Evolutionary conservation across 1,140 invertebrate genomes (phyloP).

Genomic region (Neelides sp.): DNA sequence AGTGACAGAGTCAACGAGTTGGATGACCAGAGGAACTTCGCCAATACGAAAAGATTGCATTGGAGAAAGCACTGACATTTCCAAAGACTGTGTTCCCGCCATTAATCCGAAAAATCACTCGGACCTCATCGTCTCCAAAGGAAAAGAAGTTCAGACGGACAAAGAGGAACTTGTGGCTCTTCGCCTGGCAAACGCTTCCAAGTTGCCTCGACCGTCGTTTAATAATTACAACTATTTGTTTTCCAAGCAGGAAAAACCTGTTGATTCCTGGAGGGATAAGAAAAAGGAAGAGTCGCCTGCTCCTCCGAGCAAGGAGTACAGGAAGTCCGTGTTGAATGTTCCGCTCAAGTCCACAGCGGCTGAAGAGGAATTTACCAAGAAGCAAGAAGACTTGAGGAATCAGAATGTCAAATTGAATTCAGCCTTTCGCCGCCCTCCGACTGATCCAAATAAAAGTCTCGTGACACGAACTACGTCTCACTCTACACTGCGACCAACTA

Average conservation of each 20-base stretch:
- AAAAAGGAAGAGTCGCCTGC: slow-evolving; percentile 3
- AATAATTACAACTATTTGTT: slow-evolving; percentile 20
- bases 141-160: slow-evolving; percentile 26
- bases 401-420: slow-evolving; percentile 3
- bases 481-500: neutral
- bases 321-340: slow-evolving; percentile 27
- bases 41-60: neutral
- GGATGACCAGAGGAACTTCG: slow-evolving; percentile 20
- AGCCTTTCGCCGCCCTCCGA: neutral
- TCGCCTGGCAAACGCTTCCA: slow-evolving; percentile 11
- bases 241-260: neutral
- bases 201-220: slow-evolving; percentile 24
- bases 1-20: too few species aligned
- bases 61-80: slow-evolving; percentile 8
- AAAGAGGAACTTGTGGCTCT: neutral
- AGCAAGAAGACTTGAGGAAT: slow-evolving; percentile 18
- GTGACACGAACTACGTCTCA: slow-evolving; percentile 10
- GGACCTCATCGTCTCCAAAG: slow-evolving; percentile 17
- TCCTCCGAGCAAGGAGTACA: slow-evolving; percentile 25
- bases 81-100: slow-evolving; percentile 9
- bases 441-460: slow-evolving; percentile 7
- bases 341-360: slow-evolving; percentile 14
- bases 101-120: slow-evolving; percentile 18
- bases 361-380: slow-evolving; percentile 16
- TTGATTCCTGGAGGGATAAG: neutral